Conservation (phyloP, 2,113 vertebrate species). For the Neotoma lepida region DNA sequence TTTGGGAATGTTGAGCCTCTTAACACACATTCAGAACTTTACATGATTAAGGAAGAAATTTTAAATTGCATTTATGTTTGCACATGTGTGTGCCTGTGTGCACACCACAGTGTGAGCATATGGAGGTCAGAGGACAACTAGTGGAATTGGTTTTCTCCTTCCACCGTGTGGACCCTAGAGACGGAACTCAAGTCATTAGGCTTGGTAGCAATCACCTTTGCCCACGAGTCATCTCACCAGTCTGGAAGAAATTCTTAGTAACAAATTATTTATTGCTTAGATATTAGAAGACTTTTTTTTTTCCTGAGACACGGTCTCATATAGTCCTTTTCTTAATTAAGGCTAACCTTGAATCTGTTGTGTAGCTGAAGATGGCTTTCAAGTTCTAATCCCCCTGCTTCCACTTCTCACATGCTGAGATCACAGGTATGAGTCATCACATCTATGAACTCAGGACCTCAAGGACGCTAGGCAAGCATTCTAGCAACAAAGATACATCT, state of each 20-base stretch:
- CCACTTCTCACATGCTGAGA: not conserved
- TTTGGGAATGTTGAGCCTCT: not conserved
- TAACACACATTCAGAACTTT: not conserved
- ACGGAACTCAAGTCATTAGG: not conserved
- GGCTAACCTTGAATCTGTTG: not conserved
- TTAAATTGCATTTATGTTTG: not conserved
- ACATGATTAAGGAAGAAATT: not conserved
- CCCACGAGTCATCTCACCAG: not conserved
- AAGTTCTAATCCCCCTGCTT: not conserved
- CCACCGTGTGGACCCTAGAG: too few species aligned
- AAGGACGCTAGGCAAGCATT: not conserved
- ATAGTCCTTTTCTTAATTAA: not conserved
- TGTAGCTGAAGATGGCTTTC: not conserved
- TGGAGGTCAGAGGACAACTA: not conserved
- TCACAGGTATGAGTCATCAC: not conserved
- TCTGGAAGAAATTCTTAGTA: not conserved
- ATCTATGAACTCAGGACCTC: not conserved
- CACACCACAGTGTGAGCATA: not conserved
- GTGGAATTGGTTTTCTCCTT: not conserved
- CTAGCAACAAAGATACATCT: not conserved
- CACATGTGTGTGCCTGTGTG: not conserved
- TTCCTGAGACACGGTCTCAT: not conserved
- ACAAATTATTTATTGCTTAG: not conserved
- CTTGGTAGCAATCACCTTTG: not conserved
- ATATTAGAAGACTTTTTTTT: not conserved